phyloP scores from a whole-genome alignment of 2,888 invertebrate genomes.

The Eudasyphora cyanicolor region DNA sequence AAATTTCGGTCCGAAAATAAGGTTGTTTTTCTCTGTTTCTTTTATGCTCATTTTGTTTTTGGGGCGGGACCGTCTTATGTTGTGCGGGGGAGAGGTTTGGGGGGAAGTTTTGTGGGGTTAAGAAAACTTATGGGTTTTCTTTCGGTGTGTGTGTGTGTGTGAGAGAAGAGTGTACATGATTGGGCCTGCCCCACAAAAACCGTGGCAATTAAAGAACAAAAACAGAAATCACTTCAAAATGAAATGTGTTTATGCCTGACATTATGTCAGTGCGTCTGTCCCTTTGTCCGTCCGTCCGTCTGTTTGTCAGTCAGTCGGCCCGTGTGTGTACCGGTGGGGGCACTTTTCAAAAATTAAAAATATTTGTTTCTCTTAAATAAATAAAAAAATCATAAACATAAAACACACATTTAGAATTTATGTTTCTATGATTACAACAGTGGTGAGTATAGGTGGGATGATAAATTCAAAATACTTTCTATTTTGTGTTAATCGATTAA shows the following conservation, averaged over 20 bases:
- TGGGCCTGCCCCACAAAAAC: constrained; percentile 28
- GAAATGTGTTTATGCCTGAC: neutral
- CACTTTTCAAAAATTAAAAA: constrained; percentile 24
- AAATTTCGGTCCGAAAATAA: constrained; percentile 18
- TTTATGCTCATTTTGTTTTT: neutral
- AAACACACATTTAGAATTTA: constrained; percentile 49
- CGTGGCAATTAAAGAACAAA: constrained; percentile 10
- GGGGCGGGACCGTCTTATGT: too few species aligned
- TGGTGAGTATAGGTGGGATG: constrained; percentile 62
- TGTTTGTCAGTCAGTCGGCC: too few species aligned
- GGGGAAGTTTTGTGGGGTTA: neutral
- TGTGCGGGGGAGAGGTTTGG: neutral
- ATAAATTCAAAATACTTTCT: constrained; percentile 61
- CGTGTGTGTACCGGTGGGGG: neutral
- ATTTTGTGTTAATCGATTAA: constrained; percentile 36
- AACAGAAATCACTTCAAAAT: constrained; percentile 34
- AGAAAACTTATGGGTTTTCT: neutral
- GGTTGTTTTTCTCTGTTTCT: neutral
- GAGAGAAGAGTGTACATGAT: neutral
- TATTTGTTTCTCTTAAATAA: constrained; percentile 9
- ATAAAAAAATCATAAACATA: constrained; percentile 29
- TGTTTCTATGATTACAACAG: constrained; percentile 52
- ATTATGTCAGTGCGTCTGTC: neutral
- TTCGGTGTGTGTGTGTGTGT: neutral
- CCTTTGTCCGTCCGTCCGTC: neutral